phyloP scores from a whole-genome alignment of 2,797 vertebrate species.

The Scolopax bukidnonensis region DNA sequence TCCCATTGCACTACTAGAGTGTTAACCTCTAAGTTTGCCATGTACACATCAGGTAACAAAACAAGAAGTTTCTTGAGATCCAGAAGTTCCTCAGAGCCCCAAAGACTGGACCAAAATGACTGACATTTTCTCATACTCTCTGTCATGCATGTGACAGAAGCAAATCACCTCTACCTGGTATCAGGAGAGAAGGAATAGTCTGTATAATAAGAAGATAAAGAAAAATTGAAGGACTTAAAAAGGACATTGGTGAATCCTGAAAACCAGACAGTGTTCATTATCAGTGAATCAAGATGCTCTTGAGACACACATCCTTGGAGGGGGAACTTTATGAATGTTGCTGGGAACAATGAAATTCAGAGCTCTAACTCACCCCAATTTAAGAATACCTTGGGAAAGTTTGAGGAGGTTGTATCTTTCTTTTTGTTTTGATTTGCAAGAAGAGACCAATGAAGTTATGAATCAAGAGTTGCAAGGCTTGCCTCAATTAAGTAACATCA shows the following conservation, averaged over 20 bases:
- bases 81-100: background rate
- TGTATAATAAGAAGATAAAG: background rate
- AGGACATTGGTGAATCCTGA: background rate
- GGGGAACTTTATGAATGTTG: accelerated
- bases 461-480: background rate
- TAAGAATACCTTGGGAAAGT: background rate
- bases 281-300: background rate
- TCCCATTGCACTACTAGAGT: background rate
- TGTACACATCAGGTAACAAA: background rate
- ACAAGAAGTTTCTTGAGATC: background rate
- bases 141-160: background rate
- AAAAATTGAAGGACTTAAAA: background rate
- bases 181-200: background rate
- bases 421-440: background rate
- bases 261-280: background rate
- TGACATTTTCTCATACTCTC: conserved; percentile 30
- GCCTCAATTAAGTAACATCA: background rate
- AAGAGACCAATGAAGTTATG: background rate
- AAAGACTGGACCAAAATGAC: conserved; percentile 1
- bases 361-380: background rate
- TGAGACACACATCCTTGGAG: background rate
- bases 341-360: background rate
- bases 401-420: background rate
- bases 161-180: background rate
- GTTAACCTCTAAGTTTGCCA: background rate